phyloP scores from a whole-genome alignment of 2,113 vertebrate species.

The Rhea pennata region DNA sequence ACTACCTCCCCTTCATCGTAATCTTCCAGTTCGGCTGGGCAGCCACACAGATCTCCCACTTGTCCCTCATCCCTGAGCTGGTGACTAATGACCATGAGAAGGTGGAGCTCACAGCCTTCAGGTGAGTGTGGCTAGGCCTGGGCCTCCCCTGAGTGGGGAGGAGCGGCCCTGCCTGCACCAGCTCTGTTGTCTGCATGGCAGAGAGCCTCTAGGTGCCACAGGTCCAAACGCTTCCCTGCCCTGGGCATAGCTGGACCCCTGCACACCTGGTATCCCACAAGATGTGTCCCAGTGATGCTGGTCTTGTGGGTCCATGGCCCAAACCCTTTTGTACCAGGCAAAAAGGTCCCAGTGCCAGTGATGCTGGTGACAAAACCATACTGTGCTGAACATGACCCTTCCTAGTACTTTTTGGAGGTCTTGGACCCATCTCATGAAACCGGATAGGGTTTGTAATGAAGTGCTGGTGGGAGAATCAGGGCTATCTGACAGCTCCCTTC shows the following conservation, averaged over 20 bases:
- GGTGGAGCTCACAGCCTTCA: constrained; percentile 94
- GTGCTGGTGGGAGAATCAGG: neutral
- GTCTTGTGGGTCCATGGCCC: neutral
- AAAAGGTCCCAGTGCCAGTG: neutral
- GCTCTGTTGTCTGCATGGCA: neutral
- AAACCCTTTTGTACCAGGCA: neutral
- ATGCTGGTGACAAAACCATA: neutral
- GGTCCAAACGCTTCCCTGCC: neutral
- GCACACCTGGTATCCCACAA: neutral
- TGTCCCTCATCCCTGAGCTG: constrained; percentile 94
- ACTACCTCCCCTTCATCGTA: constrained; percentile 91
- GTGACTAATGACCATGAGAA: constrained; percentile 87
- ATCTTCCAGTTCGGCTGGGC: constrained; percentile 98
- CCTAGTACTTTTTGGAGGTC: too few relatives aligned
- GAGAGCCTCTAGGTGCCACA: neutral
- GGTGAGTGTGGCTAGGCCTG: constrained; percentile 71
- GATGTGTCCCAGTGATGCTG: neutral
- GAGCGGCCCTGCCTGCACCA: neutral
- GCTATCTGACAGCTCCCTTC: neutral
- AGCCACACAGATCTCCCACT: constrained; percentile 92
- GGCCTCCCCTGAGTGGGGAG: fast-evolving
- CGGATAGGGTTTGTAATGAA: neutral
- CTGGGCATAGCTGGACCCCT: neutral
- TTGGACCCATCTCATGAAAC: neutral
- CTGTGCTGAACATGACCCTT: neutral